Evolutionary conservation across 2,113 vertebrate genomes (phyloP), one percentile per base, ranked within the genome.

Genomic region (Hydrochoerus hydrochaeris): DNA sequence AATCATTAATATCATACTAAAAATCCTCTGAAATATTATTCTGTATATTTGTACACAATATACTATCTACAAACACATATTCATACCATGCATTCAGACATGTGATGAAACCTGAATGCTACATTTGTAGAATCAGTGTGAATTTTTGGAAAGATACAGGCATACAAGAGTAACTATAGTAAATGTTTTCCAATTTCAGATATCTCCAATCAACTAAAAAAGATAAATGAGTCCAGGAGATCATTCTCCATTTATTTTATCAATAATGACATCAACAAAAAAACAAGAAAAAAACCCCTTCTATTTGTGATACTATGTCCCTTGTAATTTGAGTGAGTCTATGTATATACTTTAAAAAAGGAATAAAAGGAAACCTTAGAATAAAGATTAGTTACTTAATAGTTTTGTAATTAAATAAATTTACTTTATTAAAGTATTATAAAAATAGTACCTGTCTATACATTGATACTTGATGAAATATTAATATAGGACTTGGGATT

Each of bases 351-450:
- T 32, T 35, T 73, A 44, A 82, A 91, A 49, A 87, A 35, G 35
- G 13, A 69, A 91, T 41, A 91, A 77, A 38, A 62, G 88, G 32
- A 77, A 49, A 75, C 63, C 9, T 86, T 20, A 54, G 5, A 49
- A 49, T 69, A 54, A 94, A 83, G 12, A 86, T 26, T 86, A 86
- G 32, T 67, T 22, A 12, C 32, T 14, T 49, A 86, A 52, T n/a
- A 86, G 30, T 38, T 2, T 20, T 88, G 77, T 62, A 62, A 91
- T 60, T 13, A 4, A 91, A 78, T 88, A 75, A 63, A 73, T 75
- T 73, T 96, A 84, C n/a, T 60, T 85, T 82, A 90, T 41, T 26
- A 58, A 95, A 82, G 41, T 20, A 87, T 71, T 4, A n/a, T n/a
- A 91, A 87, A 77, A 88, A 83, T 22, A 78, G 20, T 17, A 83